Evolutionary conservation across 1,140 invertebrate genomes (phyloP), one percentile per base, ranked within the genome.

Genomic region (Leptonema lineaticorne): DNA sequence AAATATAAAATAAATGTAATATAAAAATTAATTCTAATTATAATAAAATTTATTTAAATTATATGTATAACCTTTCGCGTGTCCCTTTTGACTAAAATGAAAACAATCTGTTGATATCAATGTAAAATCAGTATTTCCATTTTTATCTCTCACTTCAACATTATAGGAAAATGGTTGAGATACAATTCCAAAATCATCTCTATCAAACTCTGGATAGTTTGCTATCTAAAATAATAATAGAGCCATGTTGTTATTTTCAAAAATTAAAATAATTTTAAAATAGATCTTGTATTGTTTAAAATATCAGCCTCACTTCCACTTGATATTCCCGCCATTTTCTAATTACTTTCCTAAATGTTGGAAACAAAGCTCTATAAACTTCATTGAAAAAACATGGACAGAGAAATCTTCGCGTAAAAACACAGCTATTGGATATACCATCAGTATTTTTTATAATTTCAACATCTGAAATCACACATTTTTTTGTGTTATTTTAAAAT

Each of bases 21-120:
- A 60, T 53, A 20, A 33, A 48, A 11, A 45, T 20, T 33, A 30
- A 57, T 48, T 27, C 16, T 16, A 63, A 30, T 60, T 33, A 29
- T 30, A 33, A 30, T 33, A 33, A n/a, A 46, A 22, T 5, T 9
- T 50, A 50, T 20, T 50, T 4, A 26, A 53, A 26, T 53, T 50
- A 50, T 4, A 63, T 33, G 30, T 26, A 64, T 79, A 75, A 86
- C 84, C 81, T 75, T 75, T 76, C 1, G 87, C 83, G 69, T 90
- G 85, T 8, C 81, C 81, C 57, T 86, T 86, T 73, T 89, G 86
- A 74, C 86, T 89, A 1, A 88, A 81, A 74, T 92, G 90, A 72
- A 88, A 92, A 79, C 90, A 92, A 75, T 92, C 90, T 7, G 78
- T 77, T 1, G 88, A 84, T 41, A 91, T 81, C 73, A 84, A 88